Conservation (phyloP, 2,113 vertebrate genomes). For the Centropus unirufus region DNA sequence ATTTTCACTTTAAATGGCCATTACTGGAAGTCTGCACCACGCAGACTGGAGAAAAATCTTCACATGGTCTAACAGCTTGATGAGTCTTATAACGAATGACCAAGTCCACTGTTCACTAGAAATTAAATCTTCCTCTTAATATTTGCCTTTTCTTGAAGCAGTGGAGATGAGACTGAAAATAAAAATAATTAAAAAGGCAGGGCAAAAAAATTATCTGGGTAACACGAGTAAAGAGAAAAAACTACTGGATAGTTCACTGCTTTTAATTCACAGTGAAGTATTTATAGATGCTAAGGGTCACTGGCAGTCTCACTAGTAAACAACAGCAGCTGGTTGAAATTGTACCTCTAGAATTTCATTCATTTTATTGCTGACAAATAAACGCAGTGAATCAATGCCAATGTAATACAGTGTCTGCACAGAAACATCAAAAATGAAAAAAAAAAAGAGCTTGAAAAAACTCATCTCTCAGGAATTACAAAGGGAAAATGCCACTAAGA, state of each 20-base stretch:
- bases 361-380: conserved; percentile 62
- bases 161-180: neutral
- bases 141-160: neutral
- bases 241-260: neutral
- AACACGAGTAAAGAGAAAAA: conserved; percentile 28
- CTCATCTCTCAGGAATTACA: neutral
- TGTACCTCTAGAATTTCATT: conserved; percentile 60
- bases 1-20: conserved; percentile 27
- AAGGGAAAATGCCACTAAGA: conserved; percentile 11
- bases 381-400: conserved; percentile 61
- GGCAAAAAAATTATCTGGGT: neutral
- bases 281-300: conserved; percentile 62
- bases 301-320: conserved; percentile 49
- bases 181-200: neutral
- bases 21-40: neutral
- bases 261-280: conserved; percentile 56
- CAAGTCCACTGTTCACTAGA: neutral
- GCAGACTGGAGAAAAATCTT: neutral
- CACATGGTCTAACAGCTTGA: neutral
- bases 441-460: neutral
- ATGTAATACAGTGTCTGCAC: conserved; percentile 5
- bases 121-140: conserved; percentile 1
- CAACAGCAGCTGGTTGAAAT: conserved; percentile 58
- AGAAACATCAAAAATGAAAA: neutral
- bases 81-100: neutral